These are phyloP conservation scores for Lottia scabra DNA, from an alignment of 2,888 invertebrate species.

Conservation along the genomic window DNA sequence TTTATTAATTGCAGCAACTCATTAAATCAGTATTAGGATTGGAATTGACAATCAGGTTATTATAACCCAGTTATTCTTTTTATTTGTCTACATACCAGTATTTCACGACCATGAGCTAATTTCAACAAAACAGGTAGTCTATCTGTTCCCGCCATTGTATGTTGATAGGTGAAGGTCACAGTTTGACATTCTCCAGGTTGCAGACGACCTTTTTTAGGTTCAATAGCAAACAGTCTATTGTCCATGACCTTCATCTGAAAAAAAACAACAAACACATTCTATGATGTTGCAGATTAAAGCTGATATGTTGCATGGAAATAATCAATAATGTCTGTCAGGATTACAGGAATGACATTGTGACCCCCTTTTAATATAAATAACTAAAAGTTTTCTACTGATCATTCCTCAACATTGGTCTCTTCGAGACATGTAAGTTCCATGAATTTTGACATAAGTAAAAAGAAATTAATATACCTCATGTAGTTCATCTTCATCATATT, in stretches of 20 bases:
- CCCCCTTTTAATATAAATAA: too few species aligned
- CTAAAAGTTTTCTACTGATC: too few species aligned
- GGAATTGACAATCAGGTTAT: too few species aligned
- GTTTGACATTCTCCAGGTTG: slow-evolving; percentile 61
- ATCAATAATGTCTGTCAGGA: too few species aligned
- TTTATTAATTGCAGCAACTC: too few species aligned
- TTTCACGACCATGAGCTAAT: slow-evolving; percentile 64
- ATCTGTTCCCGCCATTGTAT: slow-evolving; percentile 67
- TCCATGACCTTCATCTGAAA: slow-evolving; percentile 68
- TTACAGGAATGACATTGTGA: too few species aligned
- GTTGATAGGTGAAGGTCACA: slow-evolving; percentile 64
- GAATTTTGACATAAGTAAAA: too few species aligned
- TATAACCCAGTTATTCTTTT: too few species aligned
- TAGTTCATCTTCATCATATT: slow-evolving; percentile 65
- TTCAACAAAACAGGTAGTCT: slow-evolving; percentile 67
- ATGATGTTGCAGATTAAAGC: background rate
- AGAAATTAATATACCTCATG: slow-evolving; percentile 57
- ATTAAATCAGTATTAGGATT: too few species aligned
- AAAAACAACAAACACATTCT: background rate
- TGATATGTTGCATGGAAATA: too few species aligned
- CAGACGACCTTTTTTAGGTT: slow-evolving; percentile 62
- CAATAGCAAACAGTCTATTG: slow-evolving; percentile 65
- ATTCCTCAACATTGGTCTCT: too few species aligned
- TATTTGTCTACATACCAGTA: slow-evolving; percentile 55
- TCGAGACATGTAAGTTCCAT: too few species aligned